Conservation (phyloP, 1,140 invertebrate genomes). For the Leptinotarsa texana region DNA sequence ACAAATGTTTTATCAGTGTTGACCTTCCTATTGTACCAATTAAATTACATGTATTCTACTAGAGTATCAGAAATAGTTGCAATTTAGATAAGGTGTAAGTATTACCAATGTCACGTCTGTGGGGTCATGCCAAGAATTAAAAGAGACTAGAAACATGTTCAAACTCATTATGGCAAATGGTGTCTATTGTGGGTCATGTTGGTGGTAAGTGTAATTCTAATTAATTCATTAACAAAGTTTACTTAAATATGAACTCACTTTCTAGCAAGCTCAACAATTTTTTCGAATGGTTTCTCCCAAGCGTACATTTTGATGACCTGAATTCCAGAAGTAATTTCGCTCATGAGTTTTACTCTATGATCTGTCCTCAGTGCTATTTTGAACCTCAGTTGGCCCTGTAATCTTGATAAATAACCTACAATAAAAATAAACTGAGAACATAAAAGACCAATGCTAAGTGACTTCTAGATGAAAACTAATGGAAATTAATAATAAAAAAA, state of each 20-base stretch:
- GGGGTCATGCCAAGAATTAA: too few species aligned
- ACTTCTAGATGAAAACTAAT: background rate
- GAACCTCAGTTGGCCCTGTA: slow-evolving; percentile 65
- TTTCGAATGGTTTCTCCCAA: slow-evolving; percentile 79
- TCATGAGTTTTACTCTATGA: slow-evolving; percentile 80
- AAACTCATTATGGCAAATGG: background rate
- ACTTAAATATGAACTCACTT: slow-evolving; percentile 51
- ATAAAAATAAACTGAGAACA: slow-evolving; percentile 9
- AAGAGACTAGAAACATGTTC: background rate
- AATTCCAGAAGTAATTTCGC: slow-evolving; percentile 74
- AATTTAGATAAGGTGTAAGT: too few species aligned
- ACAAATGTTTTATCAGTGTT: background rate
- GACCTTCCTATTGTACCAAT: background rate
- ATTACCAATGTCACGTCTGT: too few species aligned
- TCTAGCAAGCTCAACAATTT: slow-evolving; percentile 65
- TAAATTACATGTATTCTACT: background rate
- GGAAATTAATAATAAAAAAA: background rate
- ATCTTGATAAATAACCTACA: slow-evolving; percentile 68
- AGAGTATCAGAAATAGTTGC: too few species aligned
- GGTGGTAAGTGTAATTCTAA: background rate
- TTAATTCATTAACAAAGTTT: background rate
- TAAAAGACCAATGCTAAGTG: background rate
- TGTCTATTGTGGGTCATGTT: background rate
- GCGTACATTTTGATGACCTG: slow-evolving; percentile 87
- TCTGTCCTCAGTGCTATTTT: slow-evolving; percentile 75